These are phyloP conservation scores for Ichneumon xanthorius DNA, from an alignment of 2,888 invertebrate species.

Conservation along the genomic window DNA sequence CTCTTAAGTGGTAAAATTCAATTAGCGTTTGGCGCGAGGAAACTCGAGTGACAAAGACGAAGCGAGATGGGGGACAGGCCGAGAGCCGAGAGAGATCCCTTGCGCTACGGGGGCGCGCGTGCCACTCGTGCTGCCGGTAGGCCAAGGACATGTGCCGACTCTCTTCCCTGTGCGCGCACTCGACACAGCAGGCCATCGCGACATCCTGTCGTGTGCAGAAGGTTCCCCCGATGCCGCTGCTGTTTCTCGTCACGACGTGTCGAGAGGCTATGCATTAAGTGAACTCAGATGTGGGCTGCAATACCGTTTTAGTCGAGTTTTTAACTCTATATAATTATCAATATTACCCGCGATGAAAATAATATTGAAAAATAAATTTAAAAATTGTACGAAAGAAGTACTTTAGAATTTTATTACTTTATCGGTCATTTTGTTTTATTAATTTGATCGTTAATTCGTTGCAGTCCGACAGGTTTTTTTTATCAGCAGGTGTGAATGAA, in stretches of 20 bases:
- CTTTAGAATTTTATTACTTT: background rate
- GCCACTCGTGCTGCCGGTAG: conserved; percentile 62
- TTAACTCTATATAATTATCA: background rate
- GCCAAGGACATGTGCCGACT: conserved; percentile 69
- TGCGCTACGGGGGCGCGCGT: conserved; percentile 51
- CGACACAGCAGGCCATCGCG: conserved; percentile 29
- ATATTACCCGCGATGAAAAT: background rate
- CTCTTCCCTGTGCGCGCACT: conserved; percentile 35
- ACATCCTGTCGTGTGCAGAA: conserved; percentile 35
- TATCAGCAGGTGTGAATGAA: background rate
- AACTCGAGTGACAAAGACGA: conserved; percentile 25
- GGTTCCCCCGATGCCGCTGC: background rate
- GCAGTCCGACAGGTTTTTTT: background rate
- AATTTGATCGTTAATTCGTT: background rate
- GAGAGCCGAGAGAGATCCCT: conserved; percentile 35
- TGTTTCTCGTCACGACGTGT: conserved; percentile 11
- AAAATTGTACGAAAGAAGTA: no score
- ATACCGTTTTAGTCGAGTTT: background rate
- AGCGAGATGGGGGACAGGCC: background rate
- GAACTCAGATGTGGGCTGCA: background rate
- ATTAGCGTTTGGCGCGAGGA: conserved; percentile 37
- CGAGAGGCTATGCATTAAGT: background rate
- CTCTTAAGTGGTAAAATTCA: conserved; percentile 40
- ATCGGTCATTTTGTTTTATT: no score
- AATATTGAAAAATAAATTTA: background rate